These are phyloP conservation scores for Grapholita molesta DNA, from an alignment of 1,140 invertebrate species.

Conservation along the genomic window DNA sequence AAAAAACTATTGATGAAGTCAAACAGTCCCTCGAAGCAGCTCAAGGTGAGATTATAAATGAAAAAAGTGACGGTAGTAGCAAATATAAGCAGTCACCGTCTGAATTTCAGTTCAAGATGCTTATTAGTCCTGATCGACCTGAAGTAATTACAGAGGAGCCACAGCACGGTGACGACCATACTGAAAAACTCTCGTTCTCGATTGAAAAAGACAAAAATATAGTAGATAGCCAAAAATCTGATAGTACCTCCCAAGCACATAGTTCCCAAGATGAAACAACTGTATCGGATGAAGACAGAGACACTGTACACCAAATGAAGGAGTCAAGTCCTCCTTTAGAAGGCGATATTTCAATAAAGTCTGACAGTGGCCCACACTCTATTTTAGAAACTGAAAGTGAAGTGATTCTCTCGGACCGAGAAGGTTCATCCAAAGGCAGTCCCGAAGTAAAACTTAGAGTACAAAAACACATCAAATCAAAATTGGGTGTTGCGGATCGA, in stretches of 20 bases:
- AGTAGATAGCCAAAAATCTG: constrained; percentile 60
- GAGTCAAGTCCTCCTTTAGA: constrained; percentile 66
- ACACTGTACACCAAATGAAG: constrained; percentile 62
- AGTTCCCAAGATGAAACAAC: constrained; percentile 67
- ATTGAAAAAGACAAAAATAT: constrained; percentile 42
- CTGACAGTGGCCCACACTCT: constrained; percentile 75
- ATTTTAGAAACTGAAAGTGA: constrained; percentile 76
- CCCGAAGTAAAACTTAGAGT: constrained; percentile 72
- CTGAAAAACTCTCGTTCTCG: constrained; percentile 43
- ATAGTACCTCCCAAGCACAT: constrained; percentile 59
- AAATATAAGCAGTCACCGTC: constrained; percentile 84
- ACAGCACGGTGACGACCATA: constrained; percentile 48
- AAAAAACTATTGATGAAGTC: constrained; percentile 84
- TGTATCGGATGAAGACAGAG: constrained; percentile 68
- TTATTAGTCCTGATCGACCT: constrained; percentile 73
- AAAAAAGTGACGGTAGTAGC: constrained; percentile 78
- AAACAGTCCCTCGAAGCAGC: constrained; percentile 83
- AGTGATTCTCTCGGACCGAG: constrained; percentile 61
- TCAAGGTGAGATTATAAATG: constrained; percentile 82
- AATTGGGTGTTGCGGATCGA: constrained; percentile 78
- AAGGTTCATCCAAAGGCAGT: constrained; percentile 70
- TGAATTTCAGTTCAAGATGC: constrained; percentile 83
- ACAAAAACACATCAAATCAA: constrained; percentile 77
- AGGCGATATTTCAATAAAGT: constrained; percentile 66
- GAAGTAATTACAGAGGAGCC: constrained; percentile 76